Percentiles rank a stretch among this genome's conserved stretches.
These are phyloP conservation scores for Trematocara macrostoma DNA, from an alignment of 2,113 vertebrate genomes.

Conservation along the genomic window DNA sequence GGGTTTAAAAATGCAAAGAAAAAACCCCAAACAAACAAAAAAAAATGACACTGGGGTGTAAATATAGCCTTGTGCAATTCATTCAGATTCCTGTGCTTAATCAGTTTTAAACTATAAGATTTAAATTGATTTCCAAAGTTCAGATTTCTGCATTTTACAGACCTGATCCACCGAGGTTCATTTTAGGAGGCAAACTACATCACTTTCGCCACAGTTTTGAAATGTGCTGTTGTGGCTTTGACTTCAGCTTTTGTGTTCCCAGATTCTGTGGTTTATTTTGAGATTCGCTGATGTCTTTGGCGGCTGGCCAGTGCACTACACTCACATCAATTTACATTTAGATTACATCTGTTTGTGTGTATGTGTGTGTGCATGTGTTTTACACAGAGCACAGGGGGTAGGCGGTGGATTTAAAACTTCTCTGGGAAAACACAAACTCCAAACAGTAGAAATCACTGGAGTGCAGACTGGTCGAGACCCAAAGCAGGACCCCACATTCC, in stretches of 20 bases:
- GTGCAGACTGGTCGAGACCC: slow-evolving; percentile 53
- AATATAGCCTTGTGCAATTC: not conserved
- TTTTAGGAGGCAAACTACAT: not conserved
- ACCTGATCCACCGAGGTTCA: not conserved
- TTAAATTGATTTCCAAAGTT: not conserved
- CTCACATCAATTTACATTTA: slow-evolving; percentile 41
- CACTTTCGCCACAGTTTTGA: not conserved
- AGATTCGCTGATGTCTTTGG: slow-evolving; percentile 52
- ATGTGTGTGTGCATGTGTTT: slow-evolving; percentile 27
- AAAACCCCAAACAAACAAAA: too few species aligned
- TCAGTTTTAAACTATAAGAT: not conserved
- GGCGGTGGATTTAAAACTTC: slow-evolving; percentile 47
- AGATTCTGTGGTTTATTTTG: slow-evolving; percentile 35
- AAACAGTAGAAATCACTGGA: slow-evolving; percentile 62
- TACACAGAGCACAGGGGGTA: not conserved
- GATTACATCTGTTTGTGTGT: not conserved
- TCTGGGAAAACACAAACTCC: slow-evolving; percentile 71
- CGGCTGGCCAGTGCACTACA: slow-evolving; percentile 26
- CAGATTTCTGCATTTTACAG: not conserved
- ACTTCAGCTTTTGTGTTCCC: not conserved
- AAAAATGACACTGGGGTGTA: not conserved
- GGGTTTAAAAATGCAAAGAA: not conserved
- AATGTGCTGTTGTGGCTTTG: not conserved
- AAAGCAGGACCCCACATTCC: slow-evolving; percentile 59
- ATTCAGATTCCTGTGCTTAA: not conserved